Conservation (phyloP, 1,140 invertebrate genomes). For the Fragariocoptes setiger region DNA sequence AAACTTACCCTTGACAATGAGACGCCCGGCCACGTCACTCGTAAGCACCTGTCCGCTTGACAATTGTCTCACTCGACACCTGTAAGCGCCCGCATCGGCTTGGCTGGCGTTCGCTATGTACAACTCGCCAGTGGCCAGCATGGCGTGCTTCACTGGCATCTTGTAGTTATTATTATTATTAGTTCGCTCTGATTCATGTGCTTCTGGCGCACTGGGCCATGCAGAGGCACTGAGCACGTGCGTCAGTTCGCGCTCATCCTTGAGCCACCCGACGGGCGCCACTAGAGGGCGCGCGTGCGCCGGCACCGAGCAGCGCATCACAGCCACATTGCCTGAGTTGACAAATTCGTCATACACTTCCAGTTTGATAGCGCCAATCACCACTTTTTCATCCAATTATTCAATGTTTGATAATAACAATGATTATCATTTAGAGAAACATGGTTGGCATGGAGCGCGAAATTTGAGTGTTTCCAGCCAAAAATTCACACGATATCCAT, state of each 20-base stretch:
- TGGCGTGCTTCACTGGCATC: too few relatives aligned
- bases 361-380: too few relatives aligned
- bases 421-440: too few relatives aligned
- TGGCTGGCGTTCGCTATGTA: conserved; percentile 11
- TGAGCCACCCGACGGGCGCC: conserved; percentile 44
- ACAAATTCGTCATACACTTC: conserved; percentile 69
- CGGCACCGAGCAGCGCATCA: conserved; percentile 65
- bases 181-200: too few relatives aligned
- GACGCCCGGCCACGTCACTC: conserved; percentile 14
- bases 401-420: too few relatives aligned
- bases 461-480: too few relatives aligned
- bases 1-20: conserved; percentile 17
- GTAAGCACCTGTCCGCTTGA: conserved; percentile 16
- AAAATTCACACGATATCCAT: too few relatives aligned
- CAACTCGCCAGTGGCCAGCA: conserved; percentile 9
- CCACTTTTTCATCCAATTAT: too few relatives aligned
- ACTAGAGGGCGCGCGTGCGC: conserved; percentile 67
- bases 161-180: too few relatives aligned
- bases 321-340: conserved; percentile 48
- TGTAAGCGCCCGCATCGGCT: conserved; percentile 13
- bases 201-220: too few relatives aligned
- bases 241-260: conserved; percentile 21
- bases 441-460: too few relatives aligned
- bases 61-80: conserved; percentile 17
- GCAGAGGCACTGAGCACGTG: too few relatives aligned